Conservation (phyloP, 2,113 vertebrate species). For the Climacteris rufus region DNA sequence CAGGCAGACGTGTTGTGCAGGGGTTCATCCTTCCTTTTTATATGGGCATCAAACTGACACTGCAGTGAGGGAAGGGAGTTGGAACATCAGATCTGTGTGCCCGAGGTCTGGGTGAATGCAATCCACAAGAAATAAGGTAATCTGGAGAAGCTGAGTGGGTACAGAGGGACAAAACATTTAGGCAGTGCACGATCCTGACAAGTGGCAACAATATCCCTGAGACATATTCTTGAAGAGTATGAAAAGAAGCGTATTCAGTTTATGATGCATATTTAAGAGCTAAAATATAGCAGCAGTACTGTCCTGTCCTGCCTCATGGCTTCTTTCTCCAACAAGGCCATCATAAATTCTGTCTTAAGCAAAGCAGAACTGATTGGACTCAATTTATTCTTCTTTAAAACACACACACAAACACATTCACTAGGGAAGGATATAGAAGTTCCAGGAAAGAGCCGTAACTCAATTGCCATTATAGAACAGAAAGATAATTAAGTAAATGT, state of each 20-base stretch:
- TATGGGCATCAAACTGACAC: not conserved
- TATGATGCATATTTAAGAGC: slow-evolving; percentile 17
- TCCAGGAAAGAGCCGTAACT: slow-evolving; percentile 63
- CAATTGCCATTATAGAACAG: slow-evolving; percentile 59
- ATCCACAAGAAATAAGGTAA: not conserved
- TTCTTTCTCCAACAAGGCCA: slow-evolving; percentile 6
- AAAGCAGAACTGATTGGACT: slow-evolving; percentile 31
- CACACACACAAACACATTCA: slow-evolving; percentile 33
- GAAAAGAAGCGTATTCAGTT: not conserved
- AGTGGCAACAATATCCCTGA: not conserved
- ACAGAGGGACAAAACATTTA: not conserved
- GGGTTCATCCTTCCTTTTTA: not conserved
- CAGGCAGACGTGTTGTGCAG: not conserved
- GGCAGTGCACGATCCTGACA: not conserved
- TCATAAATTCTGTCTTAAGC: slow-evolving; percentile 54
- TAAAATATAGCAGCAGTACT: slow-evolving; percentile 7
- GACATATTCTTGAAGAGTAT: not conserved
- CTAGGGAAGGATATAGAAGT: slow-evolving; percentile 33
- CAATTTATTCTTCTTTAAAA: slow-evolving; percentile 53
- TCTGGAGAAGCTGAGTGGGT: not conserved
- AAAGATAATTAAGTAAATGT: slow-evolving; percentile 65
- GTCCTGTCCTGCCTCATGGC: not conserved
- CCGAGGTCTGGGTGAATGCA: not conserved
- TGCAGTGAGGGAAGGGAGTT: not conserved
- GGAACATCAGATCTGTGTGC: not conserved